Evolutionary conservation across 2,888 invertebrate species (phyloP), one percentile per base, ranked within the genome.

Genomic region (Xanthorhoe designata): DNA sequence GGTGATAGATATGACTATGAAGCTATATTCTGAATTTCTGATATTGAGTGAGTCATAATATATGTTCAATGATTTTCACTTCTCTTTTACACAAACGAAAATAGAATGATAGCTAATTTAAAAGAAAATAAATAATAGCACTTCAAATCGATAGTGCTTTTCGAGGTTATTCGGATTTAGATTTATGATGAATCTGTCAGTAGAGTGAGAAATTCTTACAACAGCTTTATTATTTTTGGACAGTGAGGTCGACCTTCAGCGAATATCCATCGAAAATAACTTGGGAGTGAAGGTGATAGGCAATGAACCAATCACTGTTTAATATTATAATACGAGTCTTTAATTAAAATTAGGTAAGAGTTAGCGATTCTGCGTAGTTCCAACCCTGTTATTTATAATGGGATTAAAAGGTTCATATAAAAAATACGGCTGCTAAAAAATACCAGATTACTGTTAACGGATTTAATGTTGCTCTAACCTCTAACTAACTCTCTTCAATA

Each of bases 131-230:
- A 18, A 18, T 7, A 1, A n/a, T 8, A 49, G 13, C 15, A 32
- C 29, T 47, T 4, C 17, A 15, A 6, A 19, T 42, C 35, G 47
- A 61, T 54, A 54, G 3, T 49, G 61, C 13, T 32, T 42, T 15
- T 35, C 47, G 49, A 54, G 47, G 49, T 49, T 61, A n/a, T 45
- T 53, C 61, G 19, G 54, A 55, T 50, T 55, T 50, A 55, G 55
- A 50, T 55, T 42, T 54, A 38, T 56, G 24, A 24, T 59, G 49
- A 42, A 42, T 62, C 55, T 49, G 18, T 47, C 54, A 55, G n/a
- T 7, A 1, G n/a, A 50, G 47, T 35, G 61, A 35, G 54, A 13
- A 49, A 35, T 54, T 54, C n/a, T 32, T 13, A 32, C 32, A 19
- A 51, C 10, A 49, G 13, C 35, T 49, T 58, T 13, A 35, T 58